phyloP scores from a whole-genome alignment of 2,113 vertebrate genomes.

The Stegastes partitus region DNA sequence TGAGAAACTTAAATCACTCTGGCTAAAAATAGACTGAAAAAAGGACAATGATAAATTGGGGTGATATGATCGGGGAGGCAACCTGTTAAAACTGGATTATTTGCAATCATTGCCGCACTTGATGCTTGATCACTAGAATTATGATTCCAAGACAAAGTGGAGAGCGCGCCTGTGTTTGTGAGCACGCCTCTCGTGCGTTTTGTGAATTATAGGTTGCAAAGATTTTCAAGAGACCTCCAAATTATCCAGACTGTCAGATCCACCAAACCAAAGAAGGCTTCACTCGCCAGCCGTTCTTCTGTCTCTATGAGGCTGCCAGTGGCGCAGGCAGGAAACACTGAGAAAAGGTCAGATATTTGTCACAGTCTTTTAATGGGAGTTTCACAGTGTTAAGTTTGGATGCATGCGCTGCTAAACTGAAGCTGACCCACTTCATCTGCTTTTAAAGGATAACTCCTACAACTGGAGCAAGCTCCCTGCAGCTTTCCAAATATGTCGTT shows the following conservation, averaged over 20 bases:
- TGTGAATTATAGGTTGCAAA: conserved; percentile 26
- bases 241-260: conserved; percentile 9
- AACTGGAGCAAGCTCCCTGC: not conserved
- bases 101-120: conserved; percentile 12
- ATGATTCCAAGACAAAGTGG: not conserved
- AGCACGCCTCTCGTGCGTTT: not conserved
- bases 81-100: conserved; percentile 36
- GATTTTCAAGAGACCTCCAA: conserved; percentile 13
- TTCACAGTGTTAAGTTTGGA: conserved; percentile 1
- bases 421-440: conserved; percentile 9
- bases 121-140: conserved; percentile 14
- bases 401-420: conserved; percentile 2
- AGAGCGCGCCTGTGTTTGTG: not conserved
- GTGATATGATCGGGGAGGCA: conserved; percentile 37
- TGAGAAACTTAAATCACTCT: conserved; percentile 44
- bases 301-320: conserved; percentile 18
- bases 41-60: conserved; percentile 44
- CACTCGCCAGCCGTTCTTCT: conserved; percentile 17
- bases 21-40: conserved; percentile 43
- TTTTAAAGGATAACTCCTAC: not conserved
- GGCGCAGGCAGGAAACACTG: conserved; percentile 5
- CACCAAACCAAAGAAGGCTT: conserved; percentile 8
- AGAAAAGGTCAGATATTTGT: conserved; percentile 62
- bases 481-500: not conserved
- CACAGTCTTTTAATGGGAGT: conserved; percentile 35